phyloP scores from a whole-genome alignment of 2,888 invertebrate genomes.

The Branchipolynoe longqiensis region DNA sequence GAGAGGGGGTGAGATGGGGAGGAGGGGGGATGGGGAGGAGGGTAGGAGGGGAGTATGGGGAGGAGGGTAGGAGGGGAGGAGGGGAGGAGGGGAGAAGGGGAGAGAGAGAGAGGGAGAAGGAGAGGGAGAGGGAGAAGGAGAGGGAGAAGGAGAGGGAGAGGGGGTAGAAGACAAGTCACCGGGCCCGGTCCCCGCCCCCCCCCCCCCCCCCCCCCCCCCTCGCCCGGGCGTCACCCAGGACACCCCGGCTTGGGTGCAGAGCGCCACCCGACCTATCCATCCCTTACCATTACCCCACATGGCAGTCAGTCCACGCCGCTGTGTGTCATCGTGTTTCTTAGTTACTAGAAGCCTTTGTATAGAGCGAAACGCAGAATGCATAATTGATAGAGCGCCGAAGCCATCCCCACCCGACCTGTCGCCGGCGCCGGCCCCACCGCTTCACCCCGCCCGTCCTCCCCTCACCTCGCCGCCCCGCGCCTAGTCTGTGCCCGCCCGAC shows the following conservation, averaged over 20 bases:
- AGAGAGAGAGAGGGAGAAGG: no score
- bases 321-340: conserved; percentile 31
- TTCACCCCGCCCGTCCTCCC: background rate
- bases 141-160: no score
- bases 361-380: conserved; percentile 7
- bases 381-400: background rate
- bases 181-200: background rate
- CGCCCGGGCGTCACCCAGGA: background rate
- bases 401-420: background rate
- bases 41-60: no score
- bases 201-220: background rate
- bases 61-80: no score
- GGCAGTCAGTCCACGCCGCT: background rate
- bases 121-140: no score
- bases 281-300: background rate
- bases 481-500: no score
- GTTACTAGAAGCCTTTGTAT: conserved; percentile 28
- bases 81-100: no score
- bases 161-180: no score
- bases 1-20: no score
- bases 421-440: background rate
- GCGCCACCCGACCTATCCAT: background rate
- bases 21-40: no score
- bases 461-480: background rate
- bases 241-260: background rate